Evolutionary conservation across 1,140 invertebrate species (phyloP), one percentile per base, ranked within the genome.

Genomic region (Branchinecta lindahli): DNA sequence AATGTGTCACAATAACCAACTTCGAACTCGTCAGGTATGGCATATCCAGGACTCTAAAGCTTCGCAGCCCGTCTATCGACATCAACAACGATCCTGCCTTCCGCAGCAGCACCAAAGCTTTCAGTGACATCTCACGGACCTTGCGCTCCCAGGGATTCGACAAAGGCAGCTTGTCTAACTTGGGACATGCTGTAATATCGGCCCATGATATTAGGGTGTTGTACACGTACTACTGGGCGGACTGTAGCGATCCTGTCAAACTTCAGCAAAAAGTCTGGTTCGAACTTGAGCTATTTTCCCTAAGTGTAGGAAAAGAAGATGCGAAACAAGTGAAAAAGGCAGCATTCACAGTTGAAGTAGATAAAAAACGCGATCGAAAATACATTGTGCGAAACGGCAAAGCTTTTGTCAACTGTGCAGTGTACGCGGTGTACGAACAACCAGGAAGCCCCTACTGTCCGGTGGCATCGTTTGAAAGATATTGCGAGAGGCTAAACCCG

Each of bases 51-150:
- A 61, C 52, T 61, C 18, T 61, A 61, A 61, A 61, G 6, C 12
- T 20, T 15, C 52, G 52, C 52, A 20, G 12, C 12, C 52, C 52
- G 2, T 6, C 52, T 1, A 61, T 61, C 12, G 52, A 61, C 52
- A 61, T 61, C 52, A 61, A 61, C 52, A 61, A 61, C 6, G 52
- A 61, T 6, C 52, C 52, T 61, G 52, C 52, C 12, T 61, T 61
- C 52, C 12, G 18, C 12, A 61, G 18, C 12, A 61, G 52, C 52
- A 61, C 12, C 18, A 61, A 61, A 61, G 52, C 52, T 61, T 61
- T 61, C 18, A 61, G 52, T 61, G 12, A 61, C 52, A 61, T 61
- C 52, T 61, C 52, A 61, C 12, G 18, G 18, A 61, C 12, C 52
- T 20, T 61, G 52, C 52, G 52, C 52, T 20, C 18, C 1, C 52